A percentile compares a stretch with the other conserved stretches of the same genome.
phyloP scores from a whole-genome alignment of 2,888 invertebrate genomes.

The Scelioninae gen. 2 region DNA sequence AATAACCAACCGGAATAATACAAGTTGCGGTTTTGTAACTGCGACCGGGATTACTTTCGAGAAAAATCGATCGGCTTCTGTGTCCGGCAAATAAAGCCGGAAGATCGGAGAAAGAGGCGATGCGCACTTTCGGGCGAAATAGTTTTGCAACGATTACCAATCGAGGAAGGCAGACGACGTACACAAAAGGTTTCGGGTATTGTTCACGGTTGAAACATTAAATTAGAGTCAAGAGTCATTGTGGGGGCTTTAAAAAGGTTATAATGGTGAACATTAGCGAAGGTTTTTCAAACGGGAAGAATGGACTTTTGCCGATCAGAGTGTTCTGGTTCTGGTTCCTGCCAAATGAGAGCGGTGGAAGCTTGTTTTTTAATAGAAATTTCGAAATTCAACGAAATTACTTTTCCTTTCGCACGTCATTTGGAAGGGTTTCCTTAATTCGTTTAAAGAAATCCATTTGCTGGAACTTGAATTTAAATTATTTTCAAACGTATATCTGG shows the following conservation, averaged over 20 bases:
- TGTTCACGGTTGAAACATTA: constrained; percentile 13
- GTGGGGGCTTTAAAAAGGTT: constrained; percentile 5
- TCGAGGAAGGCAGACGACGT: constrained; percentile 15
- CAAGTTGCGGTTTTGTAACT: constrained; percentile 22
- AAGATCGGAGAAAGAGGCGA: not conserved
- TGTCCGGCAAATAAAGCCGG: constrained; percentile 10
- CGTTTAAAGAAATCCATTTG: too few relatives aligned
- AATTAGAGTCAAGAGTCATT: constrained; percentile 26
- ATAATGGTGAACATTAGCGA: constrained; percentile 17
- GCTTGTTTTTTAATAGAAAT: too few relatives aligned
- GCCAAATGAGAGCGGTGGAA: too few relatives aligned
- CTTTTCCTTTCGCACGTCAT: too few relatives aligned
- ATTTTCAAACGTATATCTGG: too few relatives aligned
- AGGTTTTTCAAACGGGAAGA: not conserved
- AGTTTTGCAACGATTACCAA: constrained; percentile 28
- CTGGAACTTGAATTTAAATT: too few relatives aligned
- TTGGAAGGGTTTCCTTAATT: too few relatives aligned
- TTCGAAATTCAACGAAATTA: too few relatives aligned
- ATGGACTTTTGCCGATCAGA: too few relatives aligned
- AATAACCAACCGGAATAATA: constrained; percentile 51
- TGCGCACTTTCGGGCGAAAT: not conserved
- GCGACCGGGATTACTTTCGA: constrained; percentile 13
- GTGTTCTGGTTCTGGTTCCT: too few relatives aligned
- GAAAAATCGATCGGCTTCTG: constrained; percentile 18
- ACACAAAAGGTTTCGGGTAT: constrained; percentile 23